Evolutionary conservation across 1,140 invertebrate species (phyloP), one percentile per base, ranked within the genome.

Genomic region (Pteromalus puparum): DNA sequence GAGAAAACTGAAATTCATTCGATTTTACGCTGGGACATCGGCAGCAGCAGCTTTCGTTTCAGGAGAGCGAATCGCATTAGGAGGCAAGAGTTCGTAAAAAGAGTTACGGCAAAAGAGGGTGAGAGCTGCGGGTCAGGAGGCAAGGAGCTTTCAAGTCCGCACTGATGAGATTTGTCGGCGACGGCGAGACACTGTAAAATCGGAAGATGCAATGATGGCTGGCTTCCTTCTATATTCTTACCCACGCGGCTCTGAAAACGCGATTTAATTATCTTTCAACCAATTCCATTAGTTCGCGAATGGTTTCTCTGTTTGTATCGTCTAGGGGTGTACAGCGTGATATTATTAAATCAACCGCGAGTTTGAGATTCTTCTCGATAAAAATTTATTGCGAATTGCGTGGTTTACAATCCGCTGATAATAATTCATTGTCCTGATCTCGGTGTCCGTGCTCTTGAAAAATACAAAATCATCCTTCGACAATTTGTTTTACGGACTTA

Each of bases 61-160:
- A 24, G 28, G 79, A 72, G 79, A 81, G 34, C 21, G 24, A 78
- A 85, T 85, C 80, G 75, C 79, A 82, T 85, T 85, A 82, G 30
- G 78, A 81, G 78, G 77, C 79, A 85, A 81, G 73, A 85, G 79
- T 82, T 72, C 80, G 80, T 85, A 79, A 82, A 85, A 85, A 85
- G 84, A 85, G 84, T 85, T 85, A 74, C 68, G 46, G 2, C 42
- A 24, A 67, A 34, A 48, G 28, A 67, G 7, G 6, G 76, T 13
- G 65, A 15, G 53, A 4, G n/a, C n/a, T 5, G 2, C 26, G 28
- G 77, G 77, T 79, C 77, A 79, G 61, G 1, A 24, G 67, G 38
- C 67, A 9, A 70, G 6, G 53, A 38, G 84, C 84, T 81, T 85
- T 85, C 21, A 81, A 85, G 78, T 76, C 38, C 10, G 21, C 21